phyloP scores from a whole-genome alignment of 2,888 invertebrate genomes.

The Ephialtes manifestator region DNA sequence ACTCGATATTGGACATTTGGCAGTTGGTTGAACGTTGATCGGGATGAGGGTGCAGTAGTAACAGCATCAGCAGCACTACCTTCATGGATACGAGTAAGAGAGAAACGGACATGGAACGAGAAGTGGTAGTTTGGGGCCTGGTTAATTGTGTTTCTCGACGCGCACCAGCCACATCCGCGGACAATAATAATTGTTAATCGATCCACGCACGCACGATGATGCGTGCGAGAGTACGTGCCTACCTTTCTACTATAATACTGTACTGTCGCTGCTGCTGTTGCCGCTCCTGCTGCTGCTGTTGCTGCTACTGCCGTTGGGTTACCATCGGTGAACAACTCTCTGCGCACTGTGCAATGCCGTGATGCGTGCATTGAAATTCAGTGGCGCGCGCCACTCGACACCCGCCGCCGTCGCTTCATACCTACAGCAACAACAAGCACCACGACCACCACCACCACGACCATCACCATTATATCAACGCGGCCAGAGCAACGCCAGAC shows the following conservation, averaged over 20 bases:
- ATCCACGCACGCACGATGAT: slow-evolving; percentile 71
- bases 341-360: slow-evolving; percentile 49
- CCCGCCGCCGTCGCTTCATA: slow-evolving; percentile 63
- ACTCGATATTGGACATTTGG: slow-evolving; percentile 63
- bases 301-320: neutral
- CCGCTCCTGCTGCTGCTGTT: neutral
- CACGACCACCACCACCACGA: slow-evolving; percentile 1
- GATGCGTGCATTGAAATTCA: slow-evolving; percentile 76
- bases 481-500: slow-evolving; percentile 67
- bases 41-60: slow-evolving; percentile 14
- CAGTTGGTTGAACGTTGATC: slow-evolving; percentile 51
- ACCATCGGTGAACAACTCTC: slow-evolving; percentile 17
- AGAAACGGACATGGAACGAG: slow-evolving; percentile 5
- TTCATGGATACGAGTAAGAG: slow-evolving; percentile 1
- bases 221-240: slow-evolving; percentile 55
- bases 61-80: neutral
- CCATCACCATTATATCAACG: slow-evolving; percentile 13
- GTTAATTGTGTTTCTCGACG: slow-evolving; percentile 74
- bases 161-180: slow-evolving; percentile 74
- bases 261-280: neutral
- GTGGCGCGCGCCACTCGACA: slow-evolving; percentile 76
- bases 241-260: slow-evolving; percentile 38
- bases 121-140: slow-evolving; percentile 61
- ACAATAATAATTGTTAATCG: slow-evolving; percentile 77
- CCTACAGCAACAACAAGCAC: slow-evolving; percentile 15